These are phyloP conservation scores for Scaptomyza tumidula DNA, from an alignment of 2,888 invertebrate genomes.

Conservation along the genomic window DNA sequence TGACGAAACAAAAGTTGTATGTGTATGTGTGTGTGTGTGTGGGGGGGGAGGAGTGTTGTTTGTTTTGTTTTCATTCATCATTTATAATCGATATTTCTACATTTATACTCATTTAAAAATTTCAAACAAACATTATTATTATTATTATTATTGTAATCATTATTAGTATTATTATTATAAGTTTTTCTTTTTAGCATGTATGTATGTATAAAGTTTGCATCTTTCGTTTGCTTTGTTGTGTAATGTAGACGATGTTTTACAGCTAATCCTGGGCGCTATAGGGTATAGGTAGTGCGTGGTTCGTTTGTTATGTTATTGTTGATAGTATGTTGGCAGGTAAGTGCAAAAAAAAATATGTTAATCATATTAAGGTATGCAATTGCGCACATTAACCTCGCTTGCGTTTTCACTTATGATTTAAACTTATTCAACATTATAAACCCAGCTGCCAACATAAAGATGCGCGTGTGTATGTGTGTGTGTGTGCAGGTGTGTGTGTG, in stretches of 20 bases:
- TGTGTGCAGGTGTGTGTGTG: conserved; percentile 23
- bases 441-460: conserved; percentile 44
- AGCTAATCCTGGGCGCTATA: conserved; percentile 52
- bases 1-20: conserved; percentile 6
- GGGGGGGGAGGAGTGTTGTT: conserved; percentile 4
- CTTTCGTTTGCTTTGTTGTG: conserved; percentile 41
- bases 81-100: conserved; percentile 70
- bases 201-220: conserved; percentile 65
- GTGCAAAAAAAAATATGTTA: conserved; percentile 75
- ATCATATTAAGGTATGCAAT: conserved; percentile 76
- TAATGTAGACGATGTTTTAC: conserved; percentile 64
- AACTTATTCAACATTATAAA: conserved; percentile 54
- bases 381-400: conserved; percentile 49
- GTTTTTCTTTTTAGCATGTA: conserved; percentile 39
- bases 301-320: conserved; percentile 31
- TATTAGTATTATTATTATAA: conserved; percentile 42
- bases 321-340: conserved; percentile 44
- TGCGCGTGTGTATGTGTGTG: conserved; percentile 32
- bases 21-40: no score
- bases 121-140: conserved; percentile 73
- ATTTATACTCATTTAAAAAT: conserved; percentile 72
- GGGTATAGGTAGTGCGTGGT: conserved; percentile 25
- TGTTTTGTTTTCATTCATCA: conserved; percentile 69
- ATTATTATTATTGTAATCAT: conserved; percentile 56
- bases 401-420: conserved; percentile 24